Base-by-base conservation (phyloP, 2,888 invertebrate species). In the Salticus scenicus region DNA sequence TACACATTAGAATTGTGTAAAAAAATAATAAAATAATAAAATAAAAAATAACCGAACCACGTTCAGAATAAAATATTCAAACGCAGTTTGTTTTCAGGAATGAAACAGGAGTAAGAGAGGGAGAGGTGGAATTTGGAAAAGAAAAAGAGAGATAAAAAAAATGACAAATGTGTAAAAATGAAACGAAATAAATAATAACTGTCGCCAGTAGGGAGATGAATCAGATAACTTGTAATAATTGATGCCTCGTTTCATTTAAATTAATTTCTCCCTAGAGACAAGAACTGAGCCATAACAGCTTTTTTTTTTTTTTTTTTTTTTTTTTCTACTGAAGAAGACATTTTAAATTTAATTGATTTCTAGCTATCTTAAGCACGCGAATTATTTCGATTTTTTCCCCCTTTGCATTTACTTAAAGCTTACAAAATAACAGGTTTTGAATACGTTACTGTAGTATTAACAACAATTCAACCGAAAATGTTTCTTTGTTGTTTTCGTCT, bases 11-110 rank as follows among this genome's bases (percentile, higher is more conserved):
- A 57, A 57, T 17, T 47, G 17, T 17, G 70, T 20, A 69, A 64
- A 42, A 7, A n/a, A 28, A n/a, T n/a, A 51, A 30, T 20, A 67
- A 76, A 77, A 77, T n/a, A 41, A n/a, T n/a, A n/a, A n/a, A n/a
- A n/a, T n/a, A n/a, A n/a, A n/a, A n/a, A n/a, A n/a, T n/a, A n/a
- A n/a, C n/a, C n/a, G n/a, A 80, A 51, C 51, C n/a, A 42, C 63
- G 47, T 51, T 80, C 69, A 51, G 74, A 81, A 74, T 69, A 75
- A 81, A 73, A 81, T 74, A 81, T 81, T 70, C 33, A 51, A 73
- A 66, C 63, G 71, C 63, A 31, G 28, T 80, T 80, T 73, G 80
- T 80, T 80, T 72, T 33, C 66, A 37, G 51, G 51, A 37, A 67
- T 28, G 51, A 30, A 80, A 76, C 57, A 41, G 33, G 66, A 27